These are phyloP conservation scores for Cephalophus harveyi DNA, from an alignment of 2,113 vertebrate genomes.

Conservation along the genomic window DNA sequence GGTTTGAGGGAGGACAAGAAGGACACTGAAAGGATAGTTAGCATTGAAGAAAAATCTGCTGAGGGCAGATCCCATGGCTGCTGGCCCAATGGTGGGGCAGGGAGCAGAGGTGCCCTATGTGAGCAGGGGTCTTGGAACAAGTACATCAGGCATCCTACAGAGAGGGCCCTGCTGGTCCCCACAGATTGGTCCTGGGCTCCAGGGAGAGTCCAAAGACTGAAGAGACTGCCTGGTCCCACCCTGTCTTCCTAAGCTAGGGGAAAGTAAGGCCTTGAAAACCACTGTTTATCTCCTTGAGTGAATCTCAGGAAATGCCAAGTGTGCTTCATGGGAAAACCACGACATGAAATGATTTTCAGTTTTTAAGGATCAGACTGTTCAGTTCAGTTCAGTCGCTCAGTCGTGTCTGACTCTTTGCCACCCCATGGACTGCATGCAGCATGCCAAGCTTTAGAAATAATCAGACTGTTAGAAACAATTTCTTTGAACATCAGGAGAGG, in stretches of 20 bases:
- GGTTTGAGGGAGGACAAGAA: background rate
- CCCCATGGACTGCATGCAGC: background rate
- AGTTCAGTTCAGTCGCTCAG: background rate
- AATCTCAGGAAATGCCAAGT: background rate
- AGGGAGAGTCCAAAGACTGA: background rate
- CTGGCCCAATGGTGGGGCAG: no score
- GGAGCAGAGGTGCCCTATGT: background rate
- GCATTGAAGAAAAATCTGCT: background rate
- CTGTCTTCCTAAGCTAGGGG: background rate
- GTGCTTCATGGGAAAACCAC: background rate
- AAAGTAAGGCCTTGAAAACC: background rate
- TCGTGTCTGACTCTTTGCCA: background rate
- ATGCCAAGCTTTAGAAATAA: background rate
- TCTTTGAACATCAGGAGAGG: background rate
- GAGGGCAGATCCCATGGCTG: background rate
- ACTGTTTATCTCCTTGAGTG: background rate
- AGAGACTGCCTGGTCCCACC: no score
- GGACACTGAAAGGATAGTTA: background rate
- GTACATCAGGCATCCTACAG: background rate
- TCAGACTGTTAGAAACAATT: background rate
- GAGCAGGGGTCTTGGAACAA: no score
- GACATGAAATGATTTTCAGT: rapidly evolving
- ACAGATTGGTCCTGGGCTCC: background rate
- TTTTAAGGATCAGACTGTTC: background rate
- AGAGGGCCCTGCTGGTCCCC: background rate